These are phyloP conservation scores for Sphaerophoria rueppellii DNA, from an alignment of 2,888 invertebrate genomes.

Conservation along the genomic window DNA sequence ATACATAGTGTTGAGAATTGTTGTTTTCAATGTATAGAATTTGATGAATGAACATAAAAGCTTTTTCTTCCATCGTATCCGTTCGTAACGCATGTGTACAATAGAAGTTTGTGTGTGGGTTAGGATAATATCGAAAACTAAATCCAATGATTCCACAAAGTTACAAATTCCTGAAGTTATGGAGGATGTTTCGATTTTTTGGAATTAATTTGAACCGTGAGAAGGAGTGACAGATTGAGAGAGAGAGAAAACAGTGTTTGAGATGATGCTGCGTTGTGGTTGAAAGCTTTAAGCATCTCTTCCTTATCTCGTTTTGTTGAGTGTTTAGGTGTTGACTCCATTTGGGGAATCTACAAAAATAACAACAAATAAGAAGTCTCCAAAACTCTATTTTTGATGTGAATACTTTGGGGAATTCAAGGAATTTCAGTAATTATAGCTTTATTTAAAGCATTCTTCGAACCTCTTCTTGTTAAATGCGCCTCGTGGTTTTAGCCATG, in stretches of 20 bases:
- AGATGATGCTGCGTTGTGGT: neutral
- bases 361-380: neutral
- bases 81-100: constrained; percentile 51
- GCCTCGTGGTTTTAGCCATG: no score
- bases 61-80: constrained; percentile 55
- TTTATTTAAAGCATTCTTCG: neutral
- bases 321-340: neutral
- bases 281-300: neutral
- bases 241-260: neutral
- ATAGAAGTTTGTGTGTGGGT: neutral
- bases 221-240: neutral
- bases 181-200: neutral
- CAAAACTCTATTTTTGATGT: neutral
- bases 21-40: constrained; percentile 40
- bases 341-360: neutral
- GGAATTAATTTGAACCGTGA: neutral
- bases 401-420: neutral
- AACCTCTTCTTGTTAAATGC: no score
- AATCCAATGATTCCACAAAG: neutral
- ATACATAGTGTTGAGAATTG: neutral
- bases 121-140: neutral
- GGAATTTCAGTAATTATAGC: neutral
- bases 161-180: constrained; percentile 17
- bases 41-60: constrained; percentile 76
- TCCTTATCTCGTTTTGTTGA: neutral